phyloP scores from a whole-genome alignment of 2,888 invertebrate genomes.

The Drosophila histrio region DNA sequence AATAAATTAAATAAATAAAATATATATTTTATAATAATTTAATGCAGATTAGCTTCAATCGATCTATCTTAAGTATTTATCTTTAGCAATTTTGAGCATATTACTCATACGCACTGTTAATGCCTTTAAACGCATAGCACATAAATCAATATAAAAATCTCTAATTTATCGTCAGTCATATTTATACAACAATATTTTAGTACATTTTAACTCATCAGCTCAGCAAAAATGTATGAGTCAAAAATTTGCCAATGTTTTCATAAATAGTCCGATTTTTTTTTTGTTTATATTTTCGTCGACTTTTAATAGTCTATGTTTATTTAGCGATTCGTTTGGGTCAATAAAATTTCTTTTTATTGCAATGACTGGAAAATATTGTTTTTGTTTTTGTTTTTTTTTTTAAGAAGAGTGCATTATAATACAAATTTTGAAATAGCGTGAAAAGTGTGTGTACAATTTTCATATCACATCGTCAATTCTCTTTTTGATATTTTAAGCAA shows the following conservation, averaged over 20 bases:
- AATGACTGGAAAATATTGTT: constrained; percentile 18
- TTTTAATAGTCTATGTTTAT: constrained; percentile 15
- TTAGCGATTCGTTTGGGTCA: constrained; percentile 11
- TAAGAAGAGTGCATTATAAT: constrained; percentile 7
- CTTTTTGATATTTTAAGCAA: constrained; percentile 13
- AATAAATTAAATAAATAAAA: too few relatives aligned
- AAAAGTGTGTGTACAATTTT: background rate
- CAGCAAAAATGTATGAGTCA: constrained; percentile 16
- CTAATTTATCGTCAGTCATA: constrained; percentile 26
- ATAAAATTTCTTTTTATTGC: constrained; percentile 22
- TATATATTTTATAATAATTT: too few relatives aligned
- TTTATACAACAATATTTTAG: constrained; percentile 26
- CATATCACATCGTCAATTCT: background rate
- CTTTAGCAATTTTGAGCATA: background rate
- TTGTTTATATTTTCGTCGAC: constrained; percentile 19
- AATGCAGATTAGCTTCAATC: too few relatives aligned
- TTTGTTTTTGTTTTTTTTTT: background rate
- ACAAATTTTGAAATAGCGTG: background rate
- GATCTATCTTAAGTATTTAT: too few relatives aligned
- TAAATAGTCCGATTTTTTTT: constrained; percentile 4
- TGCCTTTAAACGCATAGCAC: background rate
- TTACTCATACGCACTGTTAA: constrained; percentile 25
- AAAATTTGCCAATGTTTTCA: constrained; percentile 17
- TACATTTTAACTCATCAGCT: background rate
- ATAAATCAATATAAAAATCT: constrained; percentile 23